Conservation (phyloP, 2,888 invertebrate genomes). For the Cynaeus angustus region DNA sequence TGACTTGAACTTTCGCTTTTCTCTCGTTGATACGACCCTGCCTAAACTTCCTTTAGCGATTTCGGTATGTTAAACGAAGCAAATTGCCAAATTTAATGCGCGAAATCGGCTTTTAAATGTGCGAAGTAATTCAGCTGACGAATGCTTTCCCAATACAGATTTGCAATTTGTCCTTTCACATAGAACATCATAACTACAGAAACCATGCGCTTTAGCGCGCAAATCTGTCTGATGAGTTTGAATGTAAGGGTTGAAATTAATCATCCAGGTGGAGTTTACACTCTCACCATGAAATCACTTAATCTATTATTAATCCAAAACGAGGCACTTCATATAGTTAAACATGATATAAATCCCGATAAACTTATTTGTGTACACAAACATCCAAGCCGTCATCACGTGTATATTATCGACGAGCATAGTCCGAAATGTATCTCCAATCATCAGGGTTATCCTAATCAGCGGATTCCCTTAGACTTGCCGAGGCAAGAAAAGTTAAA, state of each 20-base stretch:
- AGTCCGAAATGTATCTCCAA: constrained; percentile 60
- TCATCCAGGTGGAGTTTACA: constrained; percentile 37
- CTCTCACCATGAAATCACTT: constrained; percentile 26
- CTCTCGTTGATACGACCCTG: not conserved
- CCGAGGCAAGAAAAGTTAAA: constrained; percentile 15
- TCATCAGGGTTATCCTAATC: constrained; percentile 59
- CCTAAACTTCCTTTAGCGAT: not conserved
- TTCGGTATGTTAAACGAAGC: not conserved
- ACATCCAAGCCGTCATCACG: constrained; percentile 48
- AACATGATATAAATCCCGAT: constrained; percentile 43
- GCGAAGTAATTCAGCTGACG: constrained; percentile 13
- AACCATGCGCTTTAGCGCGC: constrained; percentile 16
- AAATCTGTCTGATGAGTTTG: constrained; percentile 24
- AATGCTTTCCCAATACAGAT: not conserved
- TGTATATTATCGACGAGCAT: constrained; percentile 57
- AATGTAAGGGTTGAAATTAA: constrained; percentile 16
- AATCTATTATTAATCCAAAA: constrained; percentile 46
- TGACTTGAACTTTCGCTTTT: not conserved
- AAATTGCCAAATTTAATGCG: constrained; percentile 6
- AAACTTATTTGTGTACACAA: constrained; percentile 48
- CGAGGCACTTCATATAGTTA: constrained; percentile 33
- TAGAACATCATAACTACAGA: constrained; percentile 9
- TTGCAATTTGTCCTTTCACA: not conserved
- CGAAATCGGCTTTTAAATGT: constrained; percentile 11
- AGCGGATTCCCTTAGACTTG: constrained; percentile 56